These are phyloP conservation scores for Ianthella basta DNA, from an alignment of 37 sponge, comb jelly and placozoan genomes.

Conservation along the genomic window DNA sequence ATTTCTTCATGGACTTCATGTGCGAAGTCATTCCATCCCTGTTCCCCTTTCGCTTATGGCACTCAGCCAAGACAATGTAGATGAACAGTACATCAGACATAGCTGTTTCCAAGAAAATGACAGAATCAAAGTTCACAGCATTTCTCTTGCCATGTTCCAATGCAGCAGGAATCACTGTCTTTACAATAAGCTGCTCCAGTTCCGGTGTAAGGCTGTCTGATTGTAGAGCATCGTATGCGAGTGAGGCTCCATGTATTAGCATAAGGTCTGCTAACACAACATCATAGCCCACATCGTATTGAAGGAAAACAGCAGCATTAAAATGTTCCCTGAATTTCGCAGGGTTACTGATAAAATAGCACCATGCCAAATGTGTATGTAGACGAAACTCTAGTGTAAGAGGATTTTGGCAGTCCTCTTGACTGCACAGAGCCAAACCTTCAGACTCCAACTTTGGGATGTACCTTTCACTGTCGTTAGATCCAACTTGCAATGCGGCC, in stretches of 20 bases:
- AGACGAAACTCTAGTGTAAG: not conserved
- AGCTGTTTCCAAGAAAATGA: not conserved
- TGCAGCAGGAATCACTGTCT: no score
- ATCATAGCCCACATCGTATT: not conserved
- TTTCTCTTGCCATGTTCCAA: not conserved
- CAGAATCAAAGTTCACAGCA: not conserved
- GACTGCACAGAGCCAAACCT: conserved; percentile 3
- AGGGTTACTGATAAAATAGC: not conserved
- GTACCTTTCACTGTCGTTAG: not conserved
- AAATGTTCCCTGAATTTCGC: not conserved
- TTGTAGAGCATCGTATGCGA: not conserved
- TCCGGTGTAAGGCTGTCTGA: not conserved
- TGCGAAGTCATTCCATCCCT: not conserved
- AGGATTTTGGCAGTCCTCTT: conserved; percentile 1
- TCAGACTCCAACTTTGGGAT: not conserved
- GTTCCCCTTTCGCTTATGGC: not conserved
- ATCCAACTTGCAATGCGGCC: not conserved
- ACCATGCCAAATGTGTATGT: conserved; percentile 18
- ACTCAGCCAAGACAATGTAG: not conserved
- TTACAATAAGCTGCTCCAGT: not conserved
- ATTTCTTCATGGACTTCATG: not conserved
- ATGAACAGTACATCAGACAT: not conserved
- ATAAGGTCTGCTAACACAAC: no score
- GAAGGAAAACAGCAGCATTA: not conserved
- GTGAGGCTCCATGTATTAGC: no score